Conservation (phyloP, 2,797 vertebrate species). For the Coendou prehensilis region DNA sequence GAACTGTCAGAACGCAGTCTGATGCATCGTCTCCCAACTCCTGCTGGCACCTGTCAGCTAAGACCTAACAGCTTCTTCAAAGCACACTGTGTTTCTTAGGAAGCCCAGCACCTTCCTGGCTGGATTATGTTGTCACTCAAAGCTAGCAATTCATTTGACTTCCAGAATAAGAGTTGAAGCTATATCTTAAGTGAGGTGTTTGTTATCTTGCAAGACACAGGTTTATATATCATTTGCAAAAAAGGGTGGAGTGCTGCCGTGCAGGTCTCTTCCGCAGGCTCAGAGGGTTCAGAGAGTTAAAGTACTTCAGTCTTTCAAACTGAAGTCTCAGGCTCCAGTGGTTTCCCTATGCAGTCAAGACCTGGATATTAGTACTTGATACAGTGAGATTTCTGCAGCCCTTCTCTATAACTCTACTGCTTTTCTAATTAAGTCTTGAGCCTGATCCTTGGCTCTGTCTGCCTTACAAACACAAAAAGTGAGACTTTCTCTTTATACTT, state of each 20-base stretch:
- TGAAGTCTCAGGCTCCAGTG: not conserved
- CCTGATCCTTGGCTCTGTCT: not conserved
- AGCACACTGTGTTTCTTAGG: not conserved
- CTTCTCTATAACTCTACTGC: not conserved
- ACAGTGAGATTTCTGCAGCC: not conserved
- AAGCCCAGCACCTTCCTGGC: not conserved
- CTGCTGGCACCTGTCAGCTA: too few species aligned
- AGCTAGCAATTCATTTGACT: not conserved
- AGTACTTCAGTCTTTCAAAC: not conserved
- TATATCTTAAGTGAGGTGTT: not conserved
- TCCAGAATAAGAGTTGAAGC: not conserved
- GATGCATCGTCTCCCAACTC: not conserved
- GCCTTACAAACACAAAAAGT: not conserved
- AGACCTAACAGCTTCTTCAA: not conserved
- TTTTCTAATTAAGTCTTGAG: not conserved
- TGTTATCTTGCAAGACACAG: not conserved
- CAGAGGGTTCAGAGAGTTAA: not conserved
- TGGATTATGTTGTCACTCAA: not conserved
- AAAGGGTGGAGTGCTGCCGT: accelerated
- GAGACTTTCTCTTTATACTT: not conserved
- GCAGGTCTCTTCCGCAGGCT: too few species aligned
- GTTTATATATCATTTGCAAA: not conserved
- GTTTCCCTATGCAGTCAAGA: not conserved
- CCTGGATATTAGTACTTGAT: not conserved
- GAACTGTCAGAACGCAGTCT: not conserved